Base-by-base conservation (phyloP, 2,113 vertebrate genomes). In the Arothron firmamentum region DNA sequence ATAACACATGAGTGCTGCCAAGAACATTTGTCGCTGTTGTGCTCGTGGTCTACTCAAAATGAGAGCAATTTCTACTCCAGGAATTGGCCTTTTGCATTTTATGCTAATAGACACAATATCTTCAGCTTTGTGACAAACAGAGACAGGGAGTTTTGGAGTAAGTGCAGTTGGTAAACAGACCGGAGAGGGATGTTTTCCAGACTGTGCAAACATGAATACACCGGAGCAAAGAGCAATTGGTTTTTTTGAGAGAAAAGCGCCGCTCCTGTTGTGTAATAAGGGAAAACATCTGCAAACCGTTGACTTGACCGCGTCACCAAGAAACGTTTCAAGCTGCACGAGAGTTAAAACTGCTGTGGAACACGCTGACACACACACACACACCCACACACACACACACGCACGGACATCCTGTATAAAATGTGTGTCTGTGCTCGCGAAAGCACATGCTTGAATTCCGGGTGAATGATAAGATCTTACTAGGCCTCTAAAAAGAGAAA, bases 201-300 rank as follows among this genome's bases (percentile, higher is more conserved):
- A 49, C 42, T 59, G 2, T 11, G 42, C 49, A 74, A 74, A 81
- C 41, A 68, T 50, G 23, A 43, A 63, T 45, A 48, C 7, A 23
- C 14, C 50, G 50, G 48, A n/a, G 49, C 60, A 23, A 68, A 70
- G 1, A 53, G 45, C 12, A 45, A 14, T 21, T 19, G 1, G 21
- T 19, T 67, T 52, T 3, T 23, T n/a, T n/a, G 46, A 23, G 47
- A 45, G 46, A 59, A 65, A 58, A 70, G 21, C 51, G 31, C 9
- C 19, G 17, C 20, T 51, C 65, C 62, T 45, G 19, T 46, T 56
- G 20, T 43, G 52, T 19, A 3, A 67, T 16, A 1, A 60, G 52
- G 46, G 23, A 72, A 65, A 74, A 84, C 72, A 82, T 80, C 67
- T 81, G 78, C 41, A 65, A 69, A 74, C 62, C 65, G 62, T 74